Evolutionary conservation across 2,113 vertebrate species (phyloP).

Genomic region (Enhydra lutris): DNA sequence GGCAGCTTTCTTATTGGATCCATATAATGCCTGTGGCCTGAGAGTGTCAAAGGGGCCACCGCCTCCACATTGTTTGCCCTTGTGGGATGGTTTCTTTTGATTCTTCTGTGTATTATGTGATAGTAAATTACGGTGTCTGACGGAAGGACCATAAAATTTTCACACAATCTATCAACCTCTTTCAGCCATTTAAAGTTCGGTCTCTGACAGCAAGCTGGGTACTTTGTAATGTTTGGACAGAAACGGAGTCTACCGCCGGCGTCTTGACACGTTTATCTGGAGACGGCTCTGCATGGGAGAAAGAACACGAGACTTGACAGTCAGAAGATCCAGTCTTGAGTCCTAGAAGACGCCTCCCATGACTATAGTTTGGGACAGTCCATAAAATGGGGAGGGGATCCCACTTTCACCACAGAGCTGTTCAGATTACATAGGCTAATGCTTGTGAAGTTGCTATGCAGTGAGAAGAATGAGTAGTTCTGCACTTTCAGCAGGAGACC

Average conservation of each 20-base stretch:
- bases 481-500: background rate
- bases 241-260: conserved; percentile 30
- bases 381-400: background rate
- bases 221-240: conserved; percentile 58
- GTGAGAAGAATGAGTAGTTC: background rate
- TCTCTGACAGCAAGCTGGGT: conserved; percentile 65
- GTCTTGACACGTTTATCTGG: background rate
- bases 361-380: background rate
- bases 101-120: conserved; percentile 75
- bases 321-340: background rate
- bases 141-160: conserved; percentile 75
- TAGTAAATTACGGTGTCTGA: conserved; percentile 70
- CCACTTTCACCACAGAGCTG: background rate
- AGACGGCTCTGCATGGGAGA: conserved; percentile 28
- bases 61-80: conserved; percentile 68
- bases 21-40: conserved; percentile 79
- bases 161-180: conserved; percentile 74
- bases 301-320: background rate
- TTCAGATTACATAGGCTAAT: background rate
- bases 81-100: conserved; percentile 72
- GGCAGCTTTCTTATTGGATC: conserved; percentile 84
- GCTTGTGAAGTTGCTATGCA: background rate
- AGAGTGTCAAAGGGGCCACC: conserved; percentile 76
- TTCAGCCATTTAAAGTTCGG: conserved; percentile 67
- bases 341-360: background rate